phyloP scores from a whole-genome alignment of 2,113 vertebrate species.

The Entelurus aequoreus region DNA sequence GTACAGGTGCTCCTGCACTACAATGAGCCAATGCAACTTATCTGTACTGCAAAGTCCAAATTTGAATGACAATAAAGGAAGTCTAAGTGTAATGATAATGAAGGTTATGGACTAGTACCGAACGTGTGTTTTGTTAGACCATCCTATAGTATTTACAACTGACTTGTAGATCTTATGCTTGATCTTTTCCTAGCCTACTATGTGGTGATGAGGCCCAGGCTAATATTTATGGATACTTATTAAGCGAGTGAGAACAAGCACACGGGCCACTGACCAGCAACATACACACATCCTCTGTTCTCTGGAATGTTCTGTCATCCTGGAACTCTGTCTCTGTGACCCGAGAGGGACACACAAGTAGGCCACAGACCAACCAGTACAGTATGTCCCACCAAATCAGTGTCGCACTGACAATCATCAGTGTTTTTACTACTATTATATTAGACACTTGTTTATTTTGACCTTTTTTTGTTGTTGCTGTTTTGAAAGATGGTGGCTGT shows the following conservation, averaged over 20 bases:
- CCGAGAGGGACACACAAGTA: slow-evolving; percentile 10
- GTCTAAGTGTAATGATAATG: too few relatives aligned
- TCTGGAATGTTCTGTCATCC: slow-evolving; percentile 37
- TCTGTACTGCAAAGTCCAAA: too few relatives aligned
- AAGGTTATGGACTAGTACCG: too few relatives aligned
- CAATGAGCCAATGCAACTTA: too few relatives aligned
- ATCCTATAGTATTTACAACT: too few relatives aligned
- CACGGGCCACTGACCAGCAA: slow-evolving; percentile 30
- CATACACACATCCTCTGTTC: slow-evolving; percentile 55
- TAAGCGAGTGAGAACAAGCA: slow-evolving; percentile 14
- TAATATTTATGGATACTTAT: slow-evolving; percentile 12
- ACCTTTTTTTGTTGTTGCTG: too few relatives aligned
- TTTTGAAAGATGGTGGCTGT: too few relatives aligned
- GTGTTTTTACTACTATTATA: background rate
- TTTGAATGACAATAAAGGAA: too few relatives aligned
- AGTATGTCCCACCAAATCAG: slow-evolving; percentile 8
- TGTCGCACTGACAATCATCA: background rate
- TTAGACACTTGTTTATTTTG: too few relatives aligned
- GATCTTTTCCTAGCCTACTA: slow-evolving; percentile 20
- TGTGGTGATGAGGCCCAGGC: slow-evolving; percentile 20
- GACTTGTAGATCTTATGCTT: background rate
- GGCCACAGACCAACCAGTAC: slow-evolving; percentile 1
- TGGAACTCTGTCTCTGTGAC: slow-evolving; percentile 7
- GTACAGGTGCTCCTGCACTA: too few relatives aligned
- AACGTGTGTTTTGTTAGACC: too few relatives aligned